Conservation (phyloP, 2,888 invertebrate genomes). For the Prosopocoilus inquinatus region DNA sequence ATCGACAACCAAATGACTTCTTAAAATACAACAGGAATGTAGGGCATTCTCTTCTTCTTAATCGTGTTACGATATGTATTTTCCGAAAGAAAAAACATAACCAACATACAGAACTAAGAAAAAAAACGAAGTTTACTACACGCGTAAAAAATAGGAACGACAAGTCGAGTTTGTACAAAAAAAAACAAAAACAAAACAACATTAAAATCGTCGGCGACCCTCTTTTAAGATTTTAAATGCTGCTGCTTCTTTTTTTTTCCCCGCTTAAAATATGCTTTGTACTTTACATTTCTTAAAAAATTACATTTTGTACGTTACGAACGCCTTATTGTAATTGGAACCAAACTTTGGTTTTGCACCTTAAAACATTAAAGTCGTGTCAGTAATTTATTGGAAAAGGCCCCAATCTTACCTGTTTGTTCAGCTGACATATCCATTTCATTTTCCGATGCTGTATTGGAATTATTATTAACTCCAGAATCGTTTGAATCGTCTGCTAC, state of each 20-base stretch:
- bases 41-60: not conserved
- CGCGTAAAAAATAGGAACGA: not conserved
- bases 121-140: not conserved
- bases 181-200: too few species aligned
- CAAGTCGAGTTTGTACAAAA: too few species aligned
- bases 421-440: conserved; percentile 19
- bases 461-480: conserved; percentile 40
- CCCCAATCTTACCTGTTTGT: conserved; percentile 12
- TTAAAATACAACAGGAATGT: not conserved
- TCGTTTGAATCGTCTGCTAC: conserved; percentile 42
- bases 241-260: not conserved
- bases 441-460: conserved; percentile 25
- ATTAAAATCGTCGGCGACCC: too few species aligned
- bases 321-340: conserved; percentile 11
- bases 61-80: conserved; percentile 15
- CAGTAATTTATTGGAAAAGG: not conserved
- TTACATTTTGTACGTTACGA: conserved; percentile 15
- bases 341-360: conserved; percentile 19
- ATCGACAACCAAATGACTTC: not conserved
- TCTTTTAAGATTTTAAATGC: too few species aligned
- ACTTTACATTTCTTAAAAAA: conserved; percentile 1
- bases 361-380: conserved; percentile 3
- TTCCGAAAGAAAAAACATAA: conserved; percentile 5
- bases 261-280: conserved; percentile 1
- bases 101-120: conserved; percentile 8